Evolutionary conservation across 2,113 vertebrate species (phyloP), one percentile per base, ranked within the genome.

Genomic region (Cisticola juncidis): DNA sequence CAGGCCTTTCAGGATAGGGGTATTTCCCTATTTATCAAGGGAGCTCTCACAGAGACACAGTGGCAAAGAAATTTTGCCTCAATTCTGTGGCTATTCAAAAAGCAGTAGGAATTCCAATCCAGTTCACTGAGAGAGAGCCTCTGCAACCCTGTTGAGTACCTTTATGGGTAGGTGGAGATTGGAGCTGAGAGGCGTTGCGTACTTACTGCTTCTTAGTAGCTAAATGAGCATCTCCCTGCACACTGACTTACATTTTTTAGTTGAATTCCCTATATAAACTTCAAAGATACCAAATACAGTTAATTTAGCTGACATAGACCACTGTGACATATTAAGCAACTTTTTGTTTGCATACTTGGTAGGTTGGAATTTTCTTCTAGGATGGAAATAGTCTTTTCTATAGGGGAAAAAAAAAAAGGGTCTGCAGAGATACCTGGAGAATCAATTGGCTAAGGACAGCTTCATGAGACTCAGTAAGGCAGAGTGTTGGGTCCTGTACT

Each of bases 321-420:
- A 38, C 24, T 3, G 5, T 77, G n/a, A 44, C 13, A 12, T 17
- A 3, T 65, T 69, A 44, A 77, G 31, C 9, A 29, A 5, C 16
- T 57, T 73, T 65, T 38, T 71, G 28, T 73, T 86, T 91, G 35
- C 29, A 35, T 73, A 17, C 17, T 70, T 35, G 40, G 18, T 73
- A 78, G 20, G 64, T 44, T 44, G 38, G 17, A 71, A 68, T 74
- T 87, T 73, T 71, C 18, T 74, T 12, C 38, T 68, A 57, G 24
- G 5, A 26, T 36, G 18, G 47, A 20, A 80, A 64, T 28, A 61
- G 22, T 36, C 9, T 56, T 83, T 68, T 20, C 36, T 45, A 5
- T 5, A 1, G 21, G 1, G 1, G 6, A 5, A 21, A 22, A 1
- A 14, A 15, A 13, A 14, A 9, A 19, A 29, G 17, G 2, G 14